Evolutionary conservation across 2,797 vertebrate species (phyloP), one percentile per base, ranked within the genome.

Genomic region (Coccyzus lansbergi): DNA sequence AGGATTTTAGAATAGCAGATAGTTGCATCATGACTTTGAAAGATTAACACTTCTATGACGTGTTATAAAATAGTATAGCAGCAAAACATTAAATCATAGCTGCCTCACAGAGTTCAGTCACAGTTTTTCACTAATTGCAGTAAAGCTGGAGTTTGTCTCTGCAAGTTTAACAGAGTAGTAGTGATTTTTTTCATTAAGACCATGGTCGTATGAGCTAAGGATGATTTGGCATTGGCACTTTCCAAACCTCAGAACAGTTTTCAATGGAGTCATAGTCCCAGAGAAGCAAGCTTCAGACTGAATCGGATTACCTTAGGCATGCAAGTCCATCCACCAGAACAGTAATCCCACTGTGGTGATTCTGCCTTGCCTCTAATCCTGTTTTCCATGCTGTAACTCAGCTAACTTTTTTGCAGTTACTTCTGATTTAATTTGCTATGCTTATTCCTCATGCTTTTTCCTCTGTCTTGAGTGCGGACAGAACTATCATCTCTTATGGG

Each of bases 331-430:
- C 82, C 76, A 78, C 49, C 84, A 82, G 88, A 93, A 69, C 94
- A 75, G 86, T 68, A 89, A 89, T 85, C 92, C 79, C 88, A 85
- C 34, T 5, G 8, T 3, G 52, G 51, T 55, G 83, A 36, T 83
- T 93, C 79, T 78, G 76, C 72, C 16, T 75, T 75, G 62, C 84
- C 34, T 75, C 91, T 91, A 93, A 95, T 91, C 88, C 88, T 87
- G 90, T 93, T 95, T 93, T 89, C 86, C 3, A 1, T 83, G 63
- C 75, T 89, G 51, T 76, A 91, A 65, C 79, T 78, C 82, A 15
- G 76, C 25, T 55, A 44, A 58, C 8, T 52, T 46, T 75, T 86
- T 40, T 31, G 5, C 67, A 69, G 55, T 86, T 86, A 70, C 63
- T 87, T 93, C 89, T 79, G 79, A 79, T 86, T 87, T 83, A 78